Evolutionary conservation across 2,888 invertebrate genomes (phyloP).

Genomic region (Eupithecia centaureata): DNA sequence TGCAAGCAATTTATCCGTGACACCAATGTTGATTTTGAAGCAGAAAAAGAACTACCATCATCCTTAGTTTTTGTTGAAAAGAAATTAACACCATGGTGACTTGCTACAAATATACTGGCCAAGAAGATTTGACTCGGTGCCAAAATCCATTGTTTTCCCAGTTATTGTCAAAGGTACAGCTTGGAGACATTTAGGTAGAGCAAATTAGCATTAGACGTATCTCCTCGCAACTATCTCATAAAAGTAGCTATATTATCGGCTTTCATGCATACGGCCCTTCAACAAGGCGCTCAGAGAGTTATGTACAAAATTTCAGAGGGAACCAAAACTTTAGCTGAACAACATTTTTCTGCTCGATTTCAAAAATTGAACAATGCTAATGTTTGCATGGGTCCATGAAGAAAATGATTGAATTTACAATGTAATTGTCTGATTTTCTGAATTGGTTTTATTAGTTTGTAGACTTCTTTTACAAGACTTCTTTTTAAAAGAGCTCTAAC

Average conservation of each 20-base stretch:
- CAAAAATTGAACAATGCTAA: background rate
- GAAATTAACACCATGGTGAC: background rate
- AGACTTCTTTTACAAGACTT: too few relatives aligned
- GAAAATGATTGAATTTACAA: background rate
- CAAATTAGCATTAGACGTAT: background rate
- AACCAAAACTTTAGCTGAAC: background rate
- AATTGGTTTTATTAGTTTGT: too few relatives aligned
- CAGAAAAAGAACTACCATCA: conserved; percentile 1
- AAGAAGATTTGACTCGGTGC: background rate
- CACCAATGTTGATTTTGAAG: conserved; percentile 8
- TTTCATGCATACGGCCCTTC: background rate
- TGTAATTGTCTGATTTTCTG: too few relatives aligned
- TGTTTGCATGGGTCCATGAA: too few relatives aligned
- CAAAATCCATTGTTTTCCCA: background rate
- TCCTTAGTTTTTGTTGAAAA: background rate
- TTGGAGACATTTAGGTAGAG: background rate
- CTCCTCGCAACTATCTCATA: too few relatives aligned
- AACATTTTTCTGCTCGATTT: background rate
- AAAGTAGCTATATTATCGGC: background rate
- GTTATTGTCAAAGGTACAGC: background rate
- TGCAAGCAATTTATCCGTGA: conserved; percentile 27
- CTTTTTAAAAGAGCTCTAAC: too few relatives aligned
- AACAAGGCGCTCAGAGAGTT: background rate
- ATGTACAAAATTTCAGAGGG: too few relatives aligned
- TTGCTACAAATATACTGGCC: background rate